Evolutionary conservation across 2,113 vertebrate genomes (phyloP), one percentile per base, ranked within the genome.

Genomic region (Cochlearius cochlearius): DNA sequence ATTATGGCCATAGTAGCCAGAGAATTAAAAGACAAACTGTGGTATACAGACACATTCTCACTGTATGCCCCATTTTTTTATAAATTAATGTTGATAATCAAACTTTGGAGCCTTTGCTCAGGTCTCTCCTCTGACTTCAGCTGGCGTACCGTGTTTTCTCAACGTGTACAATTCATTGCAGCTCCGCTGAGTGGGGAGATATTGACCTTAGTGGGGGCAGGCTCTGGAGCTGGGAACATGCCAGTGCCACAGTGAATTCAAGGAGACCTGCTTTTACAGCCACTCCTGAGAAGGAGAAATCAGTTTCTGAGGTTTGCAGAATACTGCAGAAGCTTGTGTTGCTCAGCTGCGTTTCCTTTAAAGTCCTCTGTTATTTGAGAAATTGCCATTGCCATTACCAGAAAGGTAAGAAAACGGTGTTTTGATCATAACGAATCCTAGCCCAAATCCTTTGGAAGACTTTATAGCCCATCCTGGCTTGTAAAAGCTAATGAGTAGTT

Each of bases 141-240:
- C 36, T 30, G 5, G 2, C 0, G 0, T 60, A 43, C 26, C 11
- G 7, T 10, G 8, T 56, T 73, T 68, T 64, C 47, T 68, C 6
- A 12, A 19, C 1, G 3, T 34, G 20, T 63, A 9, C 16, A 79
- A 10, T 41, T 80, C n/a, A 45, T 27, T 59, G 29, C 58, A 56
- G 20, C 5, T 90, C 67, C 56, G 7, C 5, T 49, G 29, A 52
- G 12, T 36, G 10, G 4, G 43, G 30, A 69, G 36, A 49, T 41
- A 50, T 8, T 39, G 59, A 81, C 45, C 30, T 62, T 29, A 30
- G 15, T 34, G 6, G 9, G 14, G 34, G 27, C 55, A 77, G 59
- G 49, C 7, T 66, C 15, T 41, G 38, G 13, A 75, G 11, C 41
- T 2, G 7, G 47, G 19, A 80, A 38, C 14, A 13, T 43, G 53